Percentiles rank a stretch among this genome's conserved stretches.
These are phyloP conservation scores for Aurelia aurita complex sp. Pacific DNA, from an alignment of 30 jellyfish, hydroid and myxozoan species.

Conservation along the genomic window DNA sequence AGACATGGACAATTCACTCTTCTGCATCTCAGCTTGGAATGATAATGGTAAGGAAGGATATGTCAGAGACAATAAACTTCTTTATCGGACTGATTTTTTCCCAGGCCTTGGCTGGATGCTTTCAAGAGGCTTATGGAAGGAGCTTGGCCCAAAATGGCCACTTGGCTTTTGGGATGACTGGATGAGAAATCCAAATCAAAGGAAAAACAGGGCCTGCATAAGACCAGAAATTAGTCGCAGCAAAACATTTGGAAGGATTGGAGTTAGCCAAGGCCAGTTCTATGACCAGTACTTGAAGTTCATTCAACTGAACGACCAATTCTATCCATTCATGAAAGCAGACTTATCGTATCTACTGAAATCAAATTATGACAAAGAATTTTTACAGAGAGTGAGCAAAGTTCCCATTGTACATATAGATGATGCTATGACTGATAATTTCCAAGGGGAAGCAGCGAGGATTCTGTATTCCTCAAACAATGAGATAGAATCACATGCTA, in stretches of 20 bases:
- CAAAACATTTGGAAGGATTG: constrained; percentile 96
- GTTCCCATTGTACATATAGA: constrained; percentile 51
- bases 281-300: constrained; percentile 89
- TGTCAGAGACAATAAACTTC: constrained; percentile 62
- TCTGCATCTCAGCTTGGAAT: constrained; percentile 99
- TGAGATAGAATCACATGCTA: constrained; percentile 68
- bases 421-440: constrained; percentile 36
- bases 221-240: constrained; percentile 96
- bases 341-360: constrained; percentile 79
- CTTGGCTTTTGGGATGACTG: constrained; percentile 99
- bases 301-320: constrained; percentile 67
- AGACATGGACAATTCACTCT: constrained; percentile 85
- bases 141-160: constrained; percentile 95
- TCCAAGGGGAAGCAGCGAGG: constrained; percentile 69
- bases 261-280: constrained; percentile 98
- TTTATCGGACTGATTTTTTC: constrained; percentile 94
- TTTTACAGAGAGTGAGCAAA: constrained; percentile 54
- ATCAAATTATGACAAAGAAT: constrained; percentile 76
- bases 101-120: constrained; percentile 99
- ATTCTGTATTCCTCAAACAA: constrained; percentile 52
- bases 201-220: constrained; percentile 90
- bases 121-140: constrained; percentile 87
- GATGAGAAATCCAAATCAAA: constrained; percentile 93
- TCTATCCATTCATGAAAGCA: constrained; percentile 70
- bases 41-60: constrained; percentile 96